Percentiles rank a stretch among this genome's conserved stretches.
These are phyloP conservation scores for Saxicola maurus DNA, from an alignment of 2,797 vertebrate genomes.

Conservation along the genomic window DNA sequence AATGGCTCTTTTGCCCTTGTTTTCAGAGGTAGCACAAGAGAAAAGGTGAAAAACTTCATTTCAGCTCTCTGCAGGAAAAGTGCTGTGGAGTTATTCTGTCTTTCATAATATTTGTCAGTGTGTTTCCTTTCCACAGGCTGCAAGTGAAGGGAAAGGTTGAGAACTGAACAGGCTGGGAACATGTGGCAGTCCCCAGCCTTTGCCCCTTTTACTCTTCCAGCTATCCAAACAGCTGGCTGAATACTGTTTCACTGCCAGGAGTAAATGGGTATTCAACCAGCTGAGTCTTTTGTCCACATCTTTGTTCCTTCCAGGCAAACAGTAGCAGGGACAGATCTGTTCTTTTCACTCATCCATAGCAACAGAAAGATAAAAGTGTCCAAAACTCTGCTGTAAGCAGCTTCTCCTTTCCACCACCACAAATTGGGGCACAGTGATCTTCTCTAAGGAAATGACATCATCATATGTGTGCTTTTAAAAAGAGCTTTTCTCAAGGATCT, in stretches of 20 bases:
- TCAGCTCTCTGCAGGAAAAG: not conserved
- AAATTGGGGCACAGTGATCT: not conserved
- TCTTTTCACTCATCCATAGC: not conserved
- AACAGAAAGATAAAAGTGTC: not conserved
- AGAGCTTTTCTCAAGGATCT: not conserved
- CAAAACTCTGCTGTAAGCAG: not conserved
- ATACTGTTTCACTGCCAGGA: not conserved
- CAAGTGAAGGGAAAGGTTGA: not conserved
- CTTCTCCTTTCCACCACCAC: not conserved
- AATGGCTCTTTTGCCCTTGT: not conserved
- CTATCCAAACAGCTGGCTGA: not conserved
- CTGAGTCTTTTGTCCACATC: not conserved
- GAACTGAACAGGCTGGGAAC: not conserved
- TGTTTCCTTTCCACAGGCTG: not conserved
- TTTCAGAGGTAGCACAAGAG: not conserved
- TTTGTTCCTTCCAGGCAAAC: not conserved
- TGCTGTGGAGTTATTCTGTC: not conserved
- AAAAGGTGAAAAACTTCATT: not conserved
- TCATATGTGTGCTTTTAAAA: not conserved
- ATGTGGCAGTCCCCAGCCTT: not conserved
- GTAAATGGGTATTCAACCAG: not conserved
- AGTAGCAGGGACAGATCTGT: not conserved
- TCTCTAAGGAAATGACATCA: not conserved
- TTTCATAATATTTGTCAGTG: not conserved
- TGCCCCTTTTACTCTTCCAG: not conserved